phyloP scores from a whole-genome alignment of 2,888 invertebrate genomes.

The Cepaea hortensis region DNA sequence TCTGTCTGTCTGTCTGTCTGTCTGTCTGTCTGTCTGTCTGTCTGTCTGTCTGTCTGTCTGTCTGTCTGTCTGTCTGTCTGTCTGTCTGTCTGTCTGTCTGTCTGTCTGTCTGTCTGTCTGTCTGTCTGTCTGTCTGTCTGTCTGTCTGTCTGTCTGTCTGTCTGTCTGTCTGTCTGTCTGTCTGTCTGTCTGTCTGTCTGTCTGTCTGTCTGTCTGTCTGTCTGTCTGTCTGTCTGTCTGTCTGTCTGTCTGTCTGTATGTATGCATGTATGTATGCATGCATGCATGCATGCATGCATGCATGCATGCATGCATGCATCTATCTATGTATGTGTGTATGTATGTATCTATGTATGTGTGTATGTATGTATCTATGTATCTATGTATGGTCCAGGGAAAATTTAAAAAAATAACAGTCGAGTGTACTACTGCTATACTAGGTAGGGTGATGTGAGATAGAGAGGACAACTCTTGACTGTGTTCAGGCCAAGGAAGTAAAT shows the following conservation, averaged over 20 bases:
- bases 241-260: slow-evolving; percentile 19
- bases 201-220: neutral
- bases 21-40: neutral
- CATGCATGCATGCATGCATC: neutral
- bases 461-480: too few relatives aligned
- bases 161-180: neutral
- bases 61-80: too few relatives aligned
- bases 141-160: neutral
- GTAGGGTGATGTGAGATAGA: too few relatives aligned
- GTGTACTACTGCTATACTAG: too few relatives aligned
- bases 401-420: too few relatives aligned
- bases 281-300: neutral
- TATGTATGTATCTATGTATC: neutral
- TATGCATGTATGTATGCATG: slow-evolving; percentile 16
- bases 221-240: slow-evolving; percentile 4
- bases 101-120: neutral
- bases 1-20: neutral
- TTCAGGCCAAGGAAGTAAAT: too few relatives aligned
- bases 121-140: neutral
- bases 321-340: neutral
- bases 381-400: neutral
- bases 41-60: too few relatives aligned
- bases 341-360: neutral
- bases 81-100: neutral
- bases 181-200: neutral